Base-by-base conservation (phyloP, 1,140 invertebrate species). In the Caenorhabditis briggsae region DNA sequence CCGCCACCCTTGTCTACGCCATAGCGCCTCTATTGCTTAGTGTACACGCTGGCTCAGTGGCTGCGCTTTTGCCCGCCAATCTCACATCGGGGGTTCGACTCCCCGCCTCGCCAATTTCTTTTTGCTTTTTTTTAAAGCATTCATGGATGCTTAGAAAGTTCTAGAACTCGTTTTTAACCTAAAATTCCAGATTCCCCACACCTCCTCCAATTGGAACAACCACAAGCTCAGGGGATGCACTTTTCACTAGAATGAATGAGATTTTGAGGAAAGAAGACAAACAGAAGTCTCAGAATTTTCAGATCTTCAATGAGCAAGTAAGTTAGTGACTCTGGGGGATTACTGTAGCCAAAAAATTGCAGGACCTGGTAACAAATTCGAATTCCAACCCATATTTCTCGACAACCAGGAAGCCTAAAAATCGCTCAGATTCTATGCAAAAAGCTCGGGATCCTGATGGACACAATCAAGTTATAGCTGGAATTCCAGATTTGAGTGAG, bases 401-500 rank as follows among this genome's bases (percentile, higher is more conserved):
- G 8, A 78, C 70, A 2, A 78, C 70, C 7, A 2, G 46, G 12
- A 78, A 78, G n/a, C 70, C 70, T 0, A 78, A 78, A 78, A 78
- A 78, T 25, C 43, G 70, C 7, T 78, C 70, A 50, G 70, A 78
- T 50, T 78, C 46, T 8, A 50, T 46, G 12, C 43, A 78, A 78
- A 78, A 78, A 53, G 43, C 46, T 11, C 33, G 70, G 0, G 70
- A 78, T 78, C 70, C 70, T 2, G 70, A 78, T 23, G n/a, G 46
- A 25, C 43, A 78, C 5, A 78, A 53, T 23, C 90, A 91, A 86
- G 88, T 91, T 8, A 82, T 91, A 25, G 90, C 90, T 23, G 89
- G 89, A 11, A 82, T 91, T 64, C 90, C 90, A 18, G 90, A 91
- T 85, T 83, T 91, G 55, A 90, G 90, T 91, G 61, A 86, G 85